Conservation (phyloP, 2,888 invertebrate genomes). For the Platycheirus rosarum region DNA sequence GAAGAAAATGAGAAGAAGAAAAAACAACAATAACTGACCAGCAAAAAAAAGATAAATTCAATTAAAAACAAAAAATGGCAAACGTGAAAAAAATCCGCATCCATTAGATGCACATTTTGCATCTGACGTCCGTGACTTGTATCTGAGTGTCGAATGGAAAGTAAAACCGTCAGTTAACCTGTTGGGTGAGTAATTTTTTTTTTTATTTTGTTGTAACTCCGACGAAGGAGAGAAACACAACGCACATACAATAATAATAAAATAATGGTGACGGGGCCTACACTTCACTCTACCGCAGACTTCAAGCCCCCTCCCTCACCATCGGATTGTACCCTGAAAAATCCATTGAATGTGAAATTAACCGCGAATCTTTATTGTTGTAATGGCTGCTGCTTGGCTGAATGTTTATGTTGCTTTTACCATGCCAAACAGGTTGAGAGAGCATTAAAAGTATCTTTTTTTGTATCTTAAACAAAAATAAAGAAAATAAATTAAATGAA, state of each 20-base stretch:
- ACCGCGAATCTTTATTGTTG: slow-evolving; percentile 61
- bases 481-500: slow-evolving; percentile 5
- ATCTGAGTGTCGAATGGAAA: slow-evolving; percentile 31
- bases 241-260: background rate
- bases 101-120: slow-evolving; percentile 36
- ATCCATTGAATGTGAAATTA: slow-evolving; percentile 60
- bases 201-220: slow-evolving; percentile 4
- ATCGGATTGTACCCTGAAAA: too few relatives aligned
- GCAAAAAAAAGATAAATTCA: slow-evolving; percentile 8
- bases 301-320: too few relatives aligned
- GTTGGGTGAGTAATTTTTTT: slow-evolving; percentile 21
- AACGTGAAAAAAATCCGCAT: background rate
- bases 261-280: background rate
- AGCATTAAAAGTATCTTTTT: slow-evolving; percentile 30
- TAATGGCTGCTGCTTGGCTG: slow-evolving; percentile 34
- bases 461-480: background rate
- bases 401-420: slow-evolving; percentile 6
- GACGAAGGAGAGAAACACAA: slow-evolving; percentile 8
- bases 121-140: slow-evolving; percentile 17
- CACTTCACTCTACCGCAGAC: background rate
- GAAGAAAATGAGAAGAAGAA: background rate
- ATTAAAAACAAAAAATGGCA: slow-evolving; percentile 1
- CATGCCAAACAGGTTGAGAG: slow-evolving; percentile 28
- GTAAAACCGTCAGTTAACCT: slow-evolving; percentile 34
- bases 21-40: slow-evolving; percentile 5